These are phyloP conservation scores for Danio tinwini DNA, from an alignment of 2,797 vertebrate genomes.

Conservation along the genomic window DNA sequence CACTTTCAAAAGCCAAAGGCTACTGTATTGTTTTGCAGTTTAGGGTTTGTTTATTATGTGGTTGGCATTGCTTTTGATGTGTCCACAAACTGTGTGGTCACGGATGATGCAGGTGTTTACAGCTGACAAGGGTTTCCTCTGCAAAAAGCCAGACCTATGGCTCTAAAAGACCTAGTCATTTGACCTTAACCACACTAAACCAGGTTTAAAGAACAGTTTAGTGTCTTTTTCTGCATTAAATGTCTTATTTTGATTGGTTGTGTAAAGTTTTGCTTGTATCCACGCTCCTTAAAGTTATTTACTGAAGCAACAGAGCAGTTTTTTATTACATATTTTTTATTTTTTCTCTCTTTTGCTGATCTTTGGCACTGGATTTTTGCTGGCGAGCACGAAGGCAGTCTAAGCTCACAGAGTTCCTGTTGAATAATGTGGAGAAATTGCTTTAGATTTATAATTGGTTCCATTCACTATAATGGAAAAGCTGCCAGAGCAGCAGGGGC, in stretches of 20 bases:
- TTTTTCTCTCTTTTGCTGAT: conserved; percentile 47
- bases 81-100: conserved; percentile 59
- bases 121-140: conserved; percentile 38
- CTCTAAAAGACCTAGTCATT: conserved; percentile 19
- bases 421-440: conserved; percentile 84
- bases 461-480: conserved; percentile 83
- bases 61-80: conserved; percentile 53
- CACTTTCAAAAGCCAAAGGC: conserved; percentile 23
- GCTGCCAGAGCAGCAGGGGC: conserved; percentile 76
- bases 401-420: conserved; percentile 67
- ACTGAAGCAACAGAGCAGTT: conserved; percentile 39
- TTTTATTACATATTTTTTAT: conserved; percentile 41
- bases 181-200: neutral
- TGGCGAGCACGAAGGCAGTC: conserved; percentile 61
- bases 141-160: conserved; percentile 34
- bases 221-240: neutral
- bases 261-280: conserved; percentile 22
- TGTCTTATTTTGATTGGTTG: conserved; percentile 39
- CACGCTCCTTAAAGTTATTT: conserved; percentile 19
- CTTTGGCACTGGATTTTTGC: conserved; percentile 61
- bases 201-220: neutral
- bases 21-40: conserved; percentile 47
- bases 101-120: conserved; percentile 60
- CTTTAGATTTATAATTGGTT: conserved; percentile 87
- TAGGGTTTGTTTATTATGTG: conserved; percentile 57